phyloP scores from a whole-genome alignment of 2,797 vertebrate species.

The Meda fulgida region DNA sequence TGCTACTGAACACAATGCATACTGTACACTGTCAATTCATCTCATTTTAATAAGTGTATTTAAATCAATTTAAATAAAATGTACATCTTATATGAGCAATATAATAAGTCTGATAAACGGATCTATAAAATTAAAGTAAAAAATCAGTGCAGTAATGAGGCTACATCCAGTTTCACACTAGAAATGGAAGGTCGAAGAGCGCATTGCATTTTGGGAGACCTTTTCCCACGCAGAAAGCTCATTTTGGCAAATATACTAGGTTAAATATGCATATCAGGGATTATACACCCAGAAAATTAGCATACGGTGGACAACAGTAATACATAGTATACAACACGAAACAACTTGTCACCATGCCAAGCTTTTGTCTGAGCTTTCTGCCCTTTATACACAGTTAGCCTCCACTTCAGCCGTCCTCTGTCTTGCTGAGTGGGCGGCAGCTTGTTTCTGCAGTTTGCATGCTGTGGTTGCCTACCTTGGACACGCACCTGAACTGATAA shows the following conservation, averaged over 20 bases:
- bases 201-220: not conserved
- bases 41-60: not conserved
- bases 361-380: conserved; percentile 8
- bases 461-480: conserved; percentile 53
- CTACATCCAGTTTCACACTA: not conserved
- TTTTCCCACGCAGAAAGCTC: not conserved
- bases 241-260: not conserved
- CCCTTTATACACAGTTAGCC: conserved; percentile 14
- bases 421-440: conserved; percentile 66
- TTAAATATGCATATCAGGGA: not conserved
- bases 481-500: conserved; percentile 59
- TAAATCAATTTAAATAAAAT: not conserved
- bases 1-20: not conserved
- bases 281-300: not conserved
- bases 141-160: not conserved
- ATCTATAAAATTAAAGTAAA: not conserved
- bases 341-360: not conserved
- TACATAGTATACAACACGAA: not conserved
- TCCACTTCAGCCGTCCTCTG: conserved; percentile 15
- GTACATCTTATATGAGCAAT: not conserved
- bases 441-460: conserved; percentile 67
- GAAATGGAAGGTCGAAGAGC: not conserved
- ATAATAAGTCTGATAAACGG: not conserved
- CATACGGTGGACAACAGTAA: not conserved
- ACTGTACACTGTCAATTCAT: not conserved